These are phyloP conservation scores for Lasioglossum calceatum DNA, from an alignment of 2,888 invertebrate species.

Conservation along the genomic window DNA sequence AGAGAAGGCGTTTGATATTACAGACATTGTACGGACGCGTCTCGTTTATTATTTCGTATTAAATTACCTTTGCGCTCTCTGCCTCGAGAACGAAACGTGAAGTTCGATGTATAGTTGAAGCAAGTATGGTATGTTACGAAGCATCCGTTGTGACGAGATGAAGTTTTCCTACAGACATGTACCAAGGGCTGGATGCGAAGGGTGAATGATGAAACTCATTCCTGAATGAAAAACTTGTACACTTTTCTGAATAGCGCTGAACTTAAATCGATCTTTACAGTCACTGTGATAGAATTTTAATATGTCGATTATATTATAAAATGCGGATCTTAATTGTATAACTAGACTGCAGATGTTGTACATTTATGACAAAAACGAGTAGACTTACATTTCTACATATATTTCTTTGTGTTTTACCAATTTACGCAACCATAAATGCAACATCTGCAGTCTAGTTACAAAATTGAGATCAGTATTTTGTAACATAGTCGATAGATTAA, in stretches of 20 bases:
- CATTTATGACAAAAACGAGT: not conserved
- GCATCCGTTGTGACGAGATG: constrained; percentile 10
- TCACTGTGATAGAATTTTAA: not conserved
- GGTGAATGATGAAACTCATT: not conserved
- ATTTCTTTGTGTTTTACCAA: not conserved
- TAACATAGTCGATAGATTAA: not conserved
- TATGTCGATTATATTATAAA: too few species aligned
- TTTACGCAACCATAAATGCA: not conserved
- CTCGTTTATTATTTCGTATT: constrained; percentile 47
- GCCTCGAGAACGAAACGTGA: constrained; percentile 40
- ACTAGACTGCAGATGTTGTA: not conserved
- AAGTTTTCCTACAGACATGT: not conserved
- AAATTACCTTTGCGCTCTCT: constrained; percentile 25
- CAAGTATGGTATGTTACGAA: constrained; percentile 16
- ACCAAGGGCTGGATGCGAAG: not conserved
- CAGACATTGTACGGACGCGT: constrained; percentile 28
- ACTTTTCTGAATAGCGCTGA: not conserved
- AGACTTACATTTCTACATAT: not conserved
- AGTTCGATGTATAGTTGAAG: constrained; percentile 33
- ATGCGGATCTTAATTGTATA: not conserved
- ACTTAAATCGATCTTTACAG: not conserved
- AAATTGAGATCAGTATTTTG: too few species aligned
- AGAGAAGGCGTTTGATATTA: constrained; percentile 50
- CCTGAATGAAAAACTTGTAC: not conserved
- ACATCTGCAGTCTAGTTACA: too few species aligned